Evolutionary conservation across 2,113 vertebrate species (phyloP).

Genomic region (Oryzias curvinotus): DNA sequence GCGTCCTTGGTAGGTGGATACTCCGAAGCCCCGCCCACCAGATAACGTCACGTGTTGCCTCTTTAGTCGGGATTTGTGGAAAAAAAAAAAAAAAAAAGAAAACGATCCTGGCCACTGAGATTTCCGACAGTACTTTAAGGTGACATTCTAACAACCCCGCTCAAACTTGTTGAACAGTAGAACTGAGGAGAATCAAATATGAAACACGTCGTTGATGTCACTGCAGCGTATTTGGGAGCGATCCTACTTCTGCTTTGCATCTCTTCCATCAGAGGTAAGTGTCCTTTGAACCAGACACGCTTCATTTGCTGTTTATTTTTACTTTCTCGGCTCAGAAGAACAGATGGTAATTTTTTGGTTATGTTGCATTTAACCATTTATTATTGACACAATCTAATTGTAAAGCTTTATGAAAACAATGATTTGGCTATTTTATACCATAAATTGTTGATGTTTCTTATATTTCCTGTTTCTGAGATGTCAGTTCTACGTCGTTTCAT

Average conservation of each 20-base stretch:
- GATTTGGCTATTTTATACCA: too few relatives aligned
- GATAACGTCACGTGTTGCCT: conserved; percentile 26
- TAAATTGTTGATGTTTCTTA: too few relatives aligned
- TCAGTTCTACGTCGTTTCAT: not conserved
- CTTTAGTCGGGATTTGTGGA: conserved; percentile 17
- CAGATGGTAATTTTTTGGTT: too few relatives aligned
- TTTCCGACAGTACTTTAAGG: conserved; percentile 51
- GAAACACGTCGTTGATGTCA: conserved; percentile 34
- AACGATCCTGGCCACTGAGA: conserved; percentile 10
- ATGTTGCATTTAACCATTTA: not conserved
- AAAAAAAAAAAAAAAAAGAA: too few relatives aligned
- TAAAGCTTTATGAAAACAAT: too few relatives aligned
- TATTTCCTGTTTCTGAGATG: too few relatives aligned
- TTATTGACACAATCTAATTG: too few relatives aligned
- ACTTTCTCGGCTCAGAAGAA: not conserved
- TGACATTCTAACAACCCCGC: conserved; percentile 4
- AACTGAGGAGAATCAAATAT: conserved; percentile 40
- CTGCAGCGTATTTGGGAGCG: conserved; percentile 6
- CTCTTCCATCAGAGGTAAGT: conserved; percentile 67
- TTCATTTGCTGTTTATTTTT: not conserved
- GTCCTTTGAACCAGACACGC: not conserved
- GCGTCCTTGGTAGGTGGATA: too few relatives aligned
- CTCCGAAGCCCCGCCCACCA: conserved; percentile 23
- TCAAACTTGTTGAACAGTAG: not conserved
- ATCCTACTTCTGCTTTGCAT: conserved; percentile 43